Evolutionary conservation across 2,888 invertebrate species (phyloP), one percentile per base, ranked within the genome.

Genomic region (Ophion ellenae): DNA sequence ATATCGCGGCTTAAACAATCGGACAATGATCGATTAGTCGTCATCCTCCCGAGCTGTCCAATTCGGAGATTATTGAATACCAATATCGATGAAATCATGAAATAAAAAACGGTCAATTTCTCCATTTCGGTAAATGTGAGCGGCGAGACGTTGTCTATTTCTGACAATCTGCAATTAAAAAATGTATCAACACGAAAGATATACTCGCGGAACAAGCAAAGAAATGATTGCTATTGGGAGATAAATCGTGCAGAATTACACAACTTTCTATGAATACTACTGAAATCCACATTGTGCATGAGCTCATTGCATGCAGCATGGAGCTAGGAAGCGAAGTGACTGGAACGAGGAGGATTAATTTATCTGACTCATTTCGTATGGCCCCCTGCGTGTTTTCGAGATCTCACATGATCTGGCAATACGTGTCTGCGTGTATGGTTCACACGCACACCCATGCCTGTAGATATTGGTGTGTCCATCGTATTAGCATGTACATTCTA

Each of bases 351-450:
- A 69, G 69, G 78, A 82, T 85, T 78, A 82, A 85, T 82, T 85
- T 85, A 82, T 82, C 82, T 85, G 85, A 85, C 85, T 77, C 74
- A 5, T 57, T 64, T 64, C 11, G 24, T 66, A 59, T 61, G 53
- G 53, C 71, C 78, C 84, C 85, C 82, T 70, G 36, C 63, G 82
- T 64, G 70, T 66, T 32, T 77, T 81, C 53, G 73, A 24, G 66
- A 32, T 67, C 28, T 20, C 57, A 45, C 77, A 53, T 63, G 61
- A 66, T 28, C 40, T 63, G 59, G 14, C 17, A 5, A 57, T 57
- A 57, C 14, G n/a, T 57, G n/a, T 57, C 5, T n/a, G 14, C 17
- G 57, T 57, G 57, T 10, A 10, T 57, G 1, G 9, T 40, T 40
- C 40, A 40, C 73, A 7, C 24, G 40, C 59, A 20, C 17, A 59